Percentiles rank a stretch among this genome's conserved stretches.
Evolutionary conservation across 2,888 invertebrate genomes (phyloP).

Genomic region (Sarcophaga variegata): DNA sequence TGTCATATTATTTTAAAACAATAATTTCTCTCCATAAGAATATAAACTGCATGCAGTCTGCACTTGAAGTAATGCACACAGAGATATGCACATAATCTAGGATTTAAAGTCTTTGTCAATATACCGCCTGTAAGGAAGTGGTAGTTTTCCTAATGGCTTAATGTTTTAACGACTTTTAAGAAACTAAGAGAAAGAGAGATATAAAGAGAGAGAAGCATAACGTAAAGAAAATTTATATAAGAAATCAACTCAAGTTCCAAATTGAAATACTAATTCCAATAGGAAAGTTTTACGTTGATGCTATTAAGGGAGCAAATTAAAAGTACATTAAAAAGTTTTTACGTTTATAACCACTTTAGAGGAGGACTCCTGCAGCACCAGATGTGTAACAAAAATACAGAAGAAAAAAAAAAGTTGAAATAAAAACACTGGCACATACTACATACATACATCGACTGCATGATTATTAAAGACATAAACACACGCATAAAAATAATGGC

Average conservation of each 20-base stretch:
- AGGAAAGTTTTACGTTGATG: slow-evolving; percentile 54
- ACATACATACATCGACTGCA: neutral
- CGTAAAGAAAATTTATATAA: neutral
- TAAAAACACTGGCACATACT: neutral
- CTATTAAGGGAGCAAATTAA: slow-evolving; percentile 61
- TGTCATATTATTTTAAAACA: slow-evolving; percentile 21
- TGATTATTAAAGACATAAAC: neutral
- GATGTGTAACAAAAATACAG: slow-evolving; percentile 49
- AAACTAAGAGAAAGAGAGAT: neutral
- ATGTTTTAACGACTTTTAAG: neutral
- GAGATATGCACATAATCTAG: neutral
- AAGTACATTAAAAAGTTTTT: slow-evolving; percentile 63
- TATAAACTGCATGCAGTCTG: slow-evolving; percentile 13
- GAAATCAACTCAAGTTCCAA: slow-evolving; percentile 16
- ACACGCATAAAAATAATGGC: neutral
- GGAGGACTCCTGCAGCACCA: slow-evolving; percentile 45
- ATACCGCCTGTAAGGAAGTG: neutral
- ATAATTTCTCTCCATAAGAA: neutral
- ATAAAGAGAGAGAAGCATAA: neutral
- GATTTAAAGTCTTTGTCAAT: neutral
- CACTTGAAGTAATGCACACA: neutral
- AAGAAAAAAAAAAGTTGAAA: slow-evolving; percentile 18
- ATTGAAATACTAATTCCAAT: neutral
- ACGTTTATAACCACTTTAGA: slow-evolving; percentile 61
- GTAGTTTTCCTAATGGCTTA: neutral